Evolutionary conservation across 2,797 vertebrate species (phyloP), one percentile per base, ranked within the genome.

Genomic region (Notoglanidium macrostoma): DNA sequence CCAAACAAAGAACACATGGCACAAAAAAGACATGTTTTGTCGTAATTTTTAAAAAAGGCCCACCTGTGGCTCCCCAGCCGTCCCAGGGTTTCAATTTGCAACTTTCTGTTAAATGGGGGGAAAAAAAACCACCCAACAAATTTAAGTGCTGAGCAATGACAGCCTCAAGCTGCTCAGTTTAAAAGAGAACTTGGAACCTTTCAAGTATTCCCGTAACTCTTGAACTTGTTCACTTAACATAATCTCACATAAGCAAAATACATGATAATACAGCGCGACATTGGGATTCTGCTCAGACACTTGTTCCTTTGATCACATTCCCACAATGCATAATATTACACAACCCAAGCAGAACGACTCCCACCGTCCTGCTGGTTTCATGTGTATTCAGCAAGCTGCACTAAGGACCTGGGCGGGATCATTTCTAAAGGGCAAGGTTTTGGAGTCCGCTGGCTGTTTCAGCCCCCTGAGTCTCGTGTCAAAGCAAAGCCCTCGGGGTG

Each of bases 371-470:
- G 17, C 61, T 57, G 78, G 57, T 17, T 67, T 82, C 68, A 26
- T 35, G 57, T 78, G 21, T 51, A 51, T 59, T 83, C 49, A 46
- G 5, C 54, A 5, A 23, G 70, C 51, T 57, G 12, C 46, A 9
- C 51, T 10, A 68, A 44, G 61, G 85, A 80, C 51, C 87, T 61
- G 35, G 21, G 35, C 15, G 0, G 21, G 21, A 82, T 23, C 82
- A 77, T 87, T 88, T 85, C 29, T 68, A 87, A 88, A 86, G 85
- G 85, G 61, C 68, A 65, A 73, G 86, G 80, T 19, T 86, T 87
- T 86, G 76, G 80, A 87, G 86, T 83, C 68, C 76, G 32, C 77
- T 84, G 74, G 44, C 79, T 84, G 32, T 82, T 81, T 84, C 21
- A 9, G 73, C 83, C 49, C 72, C 79, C 23, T n/a, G 19, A 85